Conservation (phyloP, 1,140 invertebrate genomes). For the Acromyrmex echinatior region DNA sequence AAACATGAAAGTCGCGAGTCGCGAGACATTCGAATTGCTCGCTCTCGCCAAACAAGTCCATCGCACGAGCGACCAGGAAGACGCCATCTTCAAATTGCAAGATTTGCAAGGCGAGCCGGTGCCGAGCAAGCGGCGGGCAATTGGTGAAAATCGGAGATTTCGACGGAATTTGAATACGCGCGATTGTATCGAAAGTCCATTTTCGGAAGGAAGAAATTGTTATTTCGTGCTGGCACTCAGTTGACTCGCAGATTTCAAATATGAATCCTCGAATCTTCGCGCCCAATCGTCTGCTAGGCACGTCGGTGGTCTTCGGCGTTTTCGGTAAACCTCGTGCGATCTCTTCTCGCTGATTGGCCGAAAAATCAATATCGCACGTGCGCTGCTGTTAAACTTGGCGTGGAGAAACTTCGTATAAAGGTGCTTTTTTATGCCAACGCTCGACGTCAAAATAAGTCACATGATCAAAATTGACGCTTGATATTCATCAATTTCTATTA, state of each 20-base stretch:
- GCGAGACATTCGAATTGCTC: constrained; percentile 60
- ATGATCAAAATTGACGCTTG: too few relatives aligned
- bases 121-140: neutral
- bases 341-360: neutral
- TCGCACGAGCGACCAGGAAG: constrained; percentile 60
- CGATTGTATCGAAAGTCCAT: neutral
- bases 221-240: too few relatives aligned
- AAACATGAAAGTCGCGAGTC: constrained; percentile 32
- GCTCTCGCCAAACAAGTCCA: constrained; percentile 58
- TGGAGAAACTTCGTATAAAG: too few relatives aligned
- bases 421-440: too few relatives aligned
- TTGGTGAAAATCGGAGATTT: neutral
- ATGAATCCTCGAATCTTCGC: neutral
- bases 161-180: neutral
- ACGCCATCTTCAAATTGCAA: constrained; percentile 73
- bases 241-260: neutral
- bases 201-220: neutral
- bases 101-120: too few relatives aligned
- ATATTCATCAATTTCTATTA: too few relatives aligned
- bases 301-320: too few relatives aligned
- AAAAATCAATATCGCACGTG: neutral
- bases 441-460: too few relatives aligned
- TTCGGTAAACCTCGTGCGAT: neutral
- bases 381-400: neutral
- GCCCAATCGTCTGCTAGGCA: neutral